Percentiles rank a stretch among this genome's conserved stretches.
Evolutionary conservation across 2,113 vertebrate species (phyloP).

Genomic region (Ascaphus truei): DNA sequence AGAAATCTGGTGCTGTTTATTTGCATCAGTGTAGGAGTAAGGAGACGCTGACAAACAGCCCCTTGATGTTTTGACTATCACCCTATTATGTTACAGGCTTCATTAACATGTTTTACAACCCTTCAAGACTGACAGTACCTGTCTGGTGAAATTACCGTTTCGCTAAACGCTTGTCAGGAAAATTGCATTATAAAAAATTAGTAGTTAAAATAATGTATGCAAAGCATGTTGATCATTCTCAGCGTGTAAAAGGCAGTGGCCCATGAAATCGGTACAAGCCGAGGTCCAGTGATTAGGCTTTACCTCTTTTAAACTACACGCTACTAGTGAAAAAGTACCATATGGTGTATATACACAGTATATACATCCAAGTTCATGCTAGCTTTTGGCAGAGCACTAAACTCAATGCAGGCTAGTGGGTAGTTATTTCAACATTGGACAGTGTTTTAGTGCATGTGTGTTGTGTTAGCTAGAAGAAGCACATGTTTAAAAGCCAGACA

Average conservation of each 20-base stretch:
- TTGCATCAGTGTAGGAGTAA: no score
- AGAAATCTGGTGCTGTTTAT: no score
- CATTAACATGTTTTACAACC: constrained; percentile 1
- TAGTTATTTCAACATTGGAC: no score
- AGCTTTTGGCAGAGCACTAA: not conserved
- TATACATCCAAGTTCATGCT: not conserved
- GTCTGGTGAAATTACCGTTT: constrained; percentile 14
- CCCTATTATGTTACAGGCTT: not conserved
- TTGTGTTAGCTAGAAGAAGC: not conserved
- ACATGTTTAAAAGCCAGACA: not conserved
- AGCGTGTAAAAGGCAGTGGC: constrained; percentile 5
- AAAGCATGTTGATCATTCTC: constrained; percentile 12
- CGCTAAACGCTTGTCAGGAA: constrained; percentile 16
- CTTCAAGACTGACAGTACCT: constrained; percentile 7
- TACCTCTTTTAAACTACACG: not conserved
- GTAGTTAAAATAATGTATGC: constrained; percentile 23
- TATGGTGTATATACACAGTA: not conserved
- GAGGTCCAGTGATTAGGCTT: constrained; percentile 1
- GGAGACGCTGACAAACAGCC: not conserved
- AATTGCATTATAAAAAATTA: constrained; percentile 17
- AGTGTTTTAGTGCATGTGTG: no score
- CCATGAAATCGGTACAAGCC: constrained; percentile 8
- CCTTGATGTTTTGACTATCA: not conserved
- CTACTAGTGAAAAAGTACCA: not conserved
- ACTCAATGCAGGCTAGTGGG: no score